Evolutionary conservation across 1,140 invertebrate species (phyloP), one percentile per base, ranked within the genome.

Genomic region (Tribolium madens): DNA sequence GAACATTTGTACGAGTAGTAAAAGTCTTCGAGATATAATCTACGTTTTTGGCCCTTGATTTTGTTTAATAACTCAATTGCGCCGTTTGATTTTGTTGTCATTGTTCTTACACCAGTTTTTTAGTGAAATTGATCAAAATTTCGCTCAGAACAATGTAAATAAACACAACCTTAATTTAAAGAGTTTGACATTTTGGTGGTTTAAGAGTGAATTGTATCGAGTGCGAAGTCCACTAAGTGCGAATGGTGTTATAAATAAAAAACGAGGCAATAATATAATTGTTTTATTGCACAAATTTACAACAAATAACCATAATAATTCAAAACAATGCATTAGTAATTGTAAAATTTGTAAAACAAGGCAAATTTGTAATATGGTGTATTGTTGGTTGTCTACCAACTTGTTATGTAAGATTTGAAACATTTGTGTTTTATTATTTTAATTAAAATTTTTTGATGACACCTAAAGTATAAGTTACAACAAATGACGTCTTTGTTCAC

Each of bases 81-180:
- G 36, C 10, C 36, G 26, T 12, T 33, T n/a, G 57, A 26, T 33
- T 64, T 64, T 14, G 57, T 36, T 64, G 57, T 3, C 57, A 64
- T 64, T 64, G 33, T 26, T 50, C 9, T 42, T 7, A 42, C 9
- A n/a, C 7, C 36, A 0, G 36, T 42, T 42, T 42, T 42, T 42
- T 2, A 42, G n/a, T n/a, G n/a, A 10, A 42, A 10, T 42, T 42
- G 36, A 42, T 4, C 21, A 0, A 26, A 26, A 26, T 26, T 26
- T 26, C 3, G 21, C 21, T 26, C 21, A 26, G 21, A 26, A 26
- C 26, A 33, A 64, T 64, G 26, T 64, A 64, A 64, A 64, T 64
- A 64, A 64, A 64, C 57, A 64, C 57, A 64, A 64, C 57, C 57
- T 64, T 33, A 33, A 36, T 64, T 64, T 64, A 10, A 64, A 31